Conservation (phyloP, 2,113 vertebrate species). For the Paramisgurnus dabryanus region DNA sequence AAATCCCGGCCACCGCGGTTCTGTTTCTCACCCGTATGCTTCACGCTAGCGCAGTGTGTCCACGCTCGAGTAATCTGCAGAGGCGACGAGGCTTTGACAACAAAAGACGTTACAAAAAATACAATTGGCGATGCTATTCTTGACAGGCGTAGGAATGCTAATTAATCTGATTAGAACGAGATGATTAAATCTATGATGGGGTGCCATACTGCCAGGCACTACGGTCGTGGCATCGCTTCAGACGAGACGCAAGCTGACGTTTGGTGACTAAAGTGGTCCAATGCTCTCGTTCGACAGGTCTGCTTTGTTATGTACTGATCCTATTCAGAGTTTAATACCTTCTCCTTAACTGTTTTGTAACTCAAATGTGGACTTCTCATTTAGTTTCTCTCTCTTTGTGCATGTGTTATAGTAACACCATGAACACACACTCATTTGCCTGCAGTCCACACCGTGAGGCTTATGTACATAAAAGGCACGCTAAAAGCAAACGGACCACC, state of each 20-base stretch:
- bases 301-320: slow-evolving; percentile 64
- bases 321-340: slow-evolving; percentile 39
- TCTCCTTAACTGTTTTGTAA: slow-evolving; percentile 9
- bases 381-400: background rate
- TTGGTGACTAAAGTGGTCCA: background rate
- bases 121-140: slow-evolving; percentile 44
- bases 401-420: background rate
- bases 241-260: slow-evolving; percentile 54
- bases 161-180: slow-evolving; percentile 74
- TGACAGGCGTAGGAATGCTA: slow-evolving; percentile 65
- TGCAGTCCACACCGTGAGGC: background rate
- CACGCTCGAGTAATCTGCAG: slow-evolving; percentile 39
- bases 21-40: slow-evolving; percentile 41
- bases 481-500: slow-evolving; percentile 31
- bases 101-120: slow-evolving; percentile 38
- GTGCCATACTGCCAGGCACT: slow-evolving; percentile 51
- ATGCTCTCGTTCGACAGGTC: background rate
- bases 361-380: background rate
- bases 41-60: slow-evolving; percentile 29
- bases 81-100: slow-evolving; percentile 38
- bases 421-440: slow-evolving; percentile 11
- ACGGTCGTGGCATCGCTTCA: slow-evolving; percentile 15
- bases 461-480: slow-evolving; percentile 25
- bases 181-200: slow-evolving; percentile 66
- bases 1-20: background rate